Evolutionary conservation across 2,113 vertebrate genomes (phyloP).

Genomic region (Dicerorhinus sumatrensis): DNA sequence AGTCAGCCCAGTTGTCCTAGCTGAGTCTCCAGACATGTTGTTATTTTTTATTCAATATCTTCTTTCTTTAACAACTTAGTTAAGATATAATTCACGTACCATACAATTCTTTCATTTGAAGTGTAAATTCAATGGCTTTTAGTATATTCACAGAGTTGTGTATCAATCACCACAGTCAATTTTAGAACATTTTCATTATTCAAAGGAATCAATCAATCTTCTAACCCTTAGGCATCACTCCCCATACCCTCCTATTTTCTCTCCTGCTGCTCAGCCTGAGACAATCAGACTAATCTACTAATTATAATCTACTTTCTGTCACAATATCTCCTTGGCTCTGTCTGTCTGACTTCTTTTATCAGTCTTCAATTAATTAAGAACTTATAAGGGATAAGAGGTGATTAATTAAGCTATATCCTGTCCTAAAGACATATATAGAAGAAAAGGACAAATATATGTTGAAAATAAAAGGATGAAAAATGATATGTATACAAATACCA

Average conservation of each 20-base stretch:
- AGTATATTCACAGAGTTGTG: background rate
- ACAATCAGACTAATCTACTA: background rate
- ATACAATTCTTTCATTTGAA: background rate
- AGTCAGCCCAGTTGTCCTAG: background rate
- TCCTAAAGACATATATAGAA: background rate
- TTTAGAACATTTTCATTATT: background rate
- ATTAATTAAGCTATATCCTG: background rate
- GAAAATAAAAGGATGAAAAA: background rate
- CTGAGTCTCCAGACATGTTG: background rate
- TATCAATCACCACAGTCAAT: background rate
- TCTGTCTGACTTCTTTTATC: background rate
- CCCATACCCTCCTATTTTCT: background rate
- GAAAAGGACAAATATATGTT: background rate
- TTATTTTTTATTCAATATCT: background rate
- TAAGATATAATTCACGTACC: background rate
- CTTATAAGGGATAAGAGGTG: background rate
- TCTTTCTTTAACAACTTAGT: background rate
- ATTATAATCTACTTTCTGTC: background rate
- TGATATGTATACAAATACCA: background rate
- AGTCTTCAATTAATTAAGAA: slow-evolving; percentile 28
- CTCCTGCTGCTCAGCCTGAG: background rate
- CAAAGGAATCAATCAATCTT: background rate
- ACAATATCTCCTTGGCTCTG: background rate
- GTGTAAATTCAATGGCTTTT: background rate
- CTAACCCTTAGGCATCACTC: background rate